Percentiles rank a stretch among this genome's conserved stretches.
Evolutionary conservation across 2,797 vertebrate species (phyloP).

Genomic region (Tragopan temminckii): DNA sequence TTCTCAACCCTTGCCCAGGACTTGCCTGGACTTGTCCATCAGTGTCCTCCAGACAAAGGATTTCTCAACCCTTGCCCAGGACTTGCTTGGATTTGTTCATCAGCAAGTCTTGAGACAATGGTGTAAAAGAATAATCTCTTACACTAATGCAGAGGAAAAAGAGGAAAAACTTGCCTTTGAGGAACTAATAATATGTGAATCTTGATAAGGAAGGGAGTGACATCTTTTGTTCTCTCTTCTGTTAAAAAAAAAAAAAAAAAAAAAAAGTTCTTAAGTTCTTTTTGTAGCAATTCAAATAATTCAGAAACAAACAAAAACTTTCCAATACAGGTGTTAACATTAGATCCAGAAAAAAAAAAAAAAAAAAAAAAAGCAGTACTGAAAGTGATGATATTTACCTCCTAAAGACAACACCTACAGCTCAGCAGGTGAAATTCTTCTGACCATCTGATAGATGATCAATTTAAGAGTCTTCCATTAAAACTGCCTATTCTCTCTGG

Average conservation of each 20-base stretch:
- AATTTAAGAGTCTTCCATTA: background rate
- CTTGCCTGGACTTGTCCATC: too few relatives aligned
- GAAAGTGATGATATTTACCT: background rate
- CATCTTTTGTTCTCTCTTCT: background rate
- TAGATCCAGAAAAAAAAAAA: background rate
- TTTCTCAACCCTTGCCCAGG: too few relatives aligned
- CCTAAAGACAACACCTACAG: background rate
- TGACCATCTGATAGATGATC: background rate
- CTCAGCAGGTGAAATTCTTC: background rate
- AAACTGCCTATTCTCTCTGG: background rate
- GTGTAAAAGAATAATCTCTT: too few relatives aligned
- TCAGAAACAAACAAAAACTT: background rate
- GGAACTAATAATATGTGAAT: background rate
- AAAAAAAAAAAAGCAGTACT: background rate
- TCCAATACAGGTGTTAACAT: background rate
- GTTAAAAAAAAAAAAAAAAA: background rate
- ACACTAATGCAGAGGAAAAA: background rate
- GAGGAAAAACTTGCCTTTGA: background rate
- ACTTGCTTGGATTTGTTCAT: too few relatives aligned
- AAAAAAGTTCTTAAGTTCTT: background rate
- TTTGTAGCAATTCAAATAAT: background rate
- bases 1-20: too few relatives aligned
- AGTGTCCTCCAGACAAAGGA: too few relatives aligned
- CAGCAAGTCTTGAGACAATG: too few relatives aligned
- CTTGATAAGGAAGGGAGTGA: background rate